Conservation (phyloP, 2,888 invertebrate genomes). For the Lycocerus yunnanus region DNA sequence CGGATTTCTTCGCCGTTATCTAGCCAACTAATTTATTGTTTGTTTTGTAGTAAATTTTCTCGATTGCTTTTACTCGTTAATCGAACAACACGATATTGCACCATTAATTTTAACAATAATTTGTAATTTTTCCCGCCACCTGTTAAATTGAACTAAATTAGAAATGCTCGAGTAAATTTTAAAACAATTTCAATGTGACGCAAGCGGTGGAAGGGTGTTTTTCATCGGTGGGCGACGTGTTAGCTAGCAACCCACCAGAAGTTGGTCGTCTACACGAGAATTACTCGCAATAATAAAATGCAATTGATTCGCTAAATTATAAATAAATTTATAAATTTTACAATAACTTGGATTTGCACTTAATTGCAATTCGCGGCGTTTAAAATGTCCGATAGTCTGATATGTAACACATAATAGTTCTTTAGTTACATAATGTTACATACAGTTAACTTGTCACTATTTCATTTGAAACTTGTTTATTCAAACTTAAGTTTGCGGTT, state of each 20-base stretch:
- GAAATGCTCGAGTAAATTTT: background rate
- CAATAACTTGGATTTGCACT: background rate
- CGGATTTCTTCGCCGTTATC: background rate
- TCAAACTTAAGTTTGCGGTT: background rate
- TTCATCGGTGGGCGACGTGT: background rate
- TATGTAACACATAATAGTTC: constrained; percentile 6
- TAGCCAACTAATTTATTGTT: background rate
- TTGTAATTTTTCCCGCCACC: background rate
- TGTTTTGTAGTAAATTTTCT: background rate
- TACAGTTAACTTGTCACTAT: constrained; percentile 16
- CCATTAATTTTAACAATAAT: background rate
- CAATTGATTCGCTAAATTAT: background rate
- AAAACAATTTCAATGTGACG: background rate
- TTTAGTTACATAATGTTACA: constrained; percentile 18
- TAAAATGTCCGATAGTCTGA: background rate
- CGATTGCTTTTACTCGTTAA: background rate
- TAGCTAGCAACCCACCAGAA: background rate
- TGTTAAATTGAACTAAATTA: background rate
- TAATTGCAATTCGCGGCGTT: background rate
- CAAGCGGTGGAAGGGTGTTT: background rate
- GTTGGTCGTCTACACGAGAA: background rate
- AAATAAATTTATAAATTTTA: background rate
- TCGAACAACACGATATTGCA: background rate
- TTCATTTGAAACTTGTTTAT: background rate
- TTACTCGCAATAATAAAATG: background rate